Evolutionary conservation across 2,888 invertebrate species (phyloP).

Genomic region (Drosophila paranaensis): DNA sequence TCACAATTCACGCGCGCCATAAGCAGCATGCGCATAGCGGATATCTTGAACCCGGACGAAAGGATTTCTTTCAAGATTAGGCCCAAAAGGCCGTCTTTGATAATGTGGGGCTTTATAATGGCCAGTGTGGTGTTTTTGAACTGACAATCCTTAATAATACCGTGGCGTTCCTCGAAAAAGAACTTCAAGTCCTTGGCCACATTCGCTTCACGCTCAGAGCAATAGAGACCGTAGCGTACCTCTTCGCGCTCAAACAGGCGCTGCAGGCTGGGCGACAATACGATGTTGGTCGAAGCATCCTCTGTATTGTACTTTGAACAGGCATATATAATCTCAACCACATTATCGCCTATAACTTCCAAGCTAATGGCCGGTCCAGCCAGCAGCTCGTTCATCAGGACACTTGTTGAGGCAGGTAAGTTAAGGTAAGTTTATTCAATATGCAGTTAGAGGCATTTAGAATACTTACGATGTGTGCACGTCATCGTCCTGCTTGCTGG

Average conservation of each 20-base stretch:
- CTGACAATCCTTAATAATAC: conserved; percentile 86
- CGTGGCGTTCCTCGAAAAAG: conserved; percentile 87
- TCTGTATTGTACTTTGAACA: conserved; percentile 67
- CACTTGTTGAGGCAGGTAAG: conserved; percentile 46
- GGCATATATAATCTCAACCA: conserved; percentile 77
- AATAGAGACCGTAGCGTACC: conserved; percentile 90
- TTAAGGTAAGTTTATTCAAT: background rate
- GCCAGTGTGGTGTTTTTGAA: conserved; percentile 91
- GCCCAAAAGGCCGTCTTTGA: conserved; percentile 90
- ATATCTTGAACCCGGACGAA: conserved; percentile 91
- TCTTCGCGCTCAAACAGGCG: conserved; percentile 89
- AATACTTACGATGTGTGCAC: conserved; percentile 87
- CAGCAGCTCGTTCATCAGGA: conserved; percentile 77
- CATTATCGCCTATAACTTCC: conserved; percentile 82
- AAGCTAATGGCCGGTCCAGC: conserved; percentile 81
- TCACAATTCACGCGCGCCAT: conserved; percentile 93
- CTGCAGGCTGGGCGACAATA: conserved; percentile 85
- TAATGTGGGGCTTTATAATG: conserved; percentile 95
- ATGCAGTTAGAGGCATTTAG: background rate
- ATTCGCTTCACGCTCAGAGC: conserved; percentile 86
- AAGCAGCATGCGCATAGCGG: conserved; percentile 91
- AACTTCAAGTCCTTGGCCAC: conserved; percentile 85
- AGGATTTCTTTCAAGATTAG: conserved; percentile 90
- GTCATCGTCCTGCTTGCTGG: conserved; percentile 86
- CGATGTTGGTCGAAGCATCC: conserved; percentile 39